These are phyloP conservation scores for Mionectes olivaceus DNA, from an alignment of 2,797 vertebrate genomes.

Conservation along the genomic window DNA sequence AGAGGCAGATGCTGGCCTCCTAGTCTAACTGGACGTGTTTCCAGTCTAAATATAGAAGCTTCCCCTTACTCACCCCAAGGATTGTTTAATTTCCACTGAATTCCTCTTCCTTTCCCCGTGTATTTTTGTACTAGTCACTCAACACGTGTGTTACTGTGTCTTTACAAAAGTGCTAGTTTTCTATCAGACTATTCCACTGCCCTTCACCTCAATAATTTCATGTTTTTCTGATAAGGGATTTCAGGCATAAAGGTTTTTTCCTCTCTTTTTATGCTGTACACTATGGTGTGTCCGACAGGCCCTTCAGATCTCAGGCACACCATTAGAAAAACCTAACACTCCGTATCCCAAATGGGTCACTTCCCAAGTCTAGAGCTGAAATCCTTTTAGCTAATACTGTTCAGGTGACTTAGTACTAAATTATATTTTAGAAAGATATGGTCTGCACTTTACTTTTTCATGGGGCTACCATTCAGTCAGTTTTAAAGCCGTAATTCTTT, in stretches of 20 bases:
- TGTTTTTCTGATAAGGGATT: slow-evolving; percentile 43
- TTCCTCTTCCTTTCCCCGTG: background rate
- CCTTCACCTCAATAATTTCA: slow-evolving; percentile 26
- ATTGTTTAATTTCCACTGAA: background rate
- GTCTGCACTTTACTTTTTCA: slow-evolving; percentile 73
- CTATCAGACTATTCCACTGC: background rate
- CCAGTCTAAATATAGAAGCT: background rate
- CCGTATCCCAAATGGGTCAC: slow-evolving; percentile 63
- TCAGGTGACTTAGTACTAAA: slow-evolving; percentile 72
- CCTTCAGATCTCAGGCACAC: slow-evolving; percentile 45
- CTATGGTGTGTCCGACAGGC: background rate
- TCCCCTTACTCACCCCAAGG: background rate
- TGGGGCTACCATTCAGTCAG: slow-evolving; percentile 64
- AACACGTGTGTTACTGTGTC: background rate
- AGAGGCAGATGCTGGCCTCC: background rate
- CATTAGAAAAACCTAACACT: slow-evolving; percentile 57
- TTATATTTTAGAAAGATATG: slow-evolving; percentile 73
- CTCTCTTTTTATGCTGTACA: background rate
- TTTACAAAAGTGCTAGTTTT: background rate
- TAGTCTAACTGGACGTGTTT: background rate
- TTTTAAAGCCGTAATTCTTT: slow-evolving; percentile 67
- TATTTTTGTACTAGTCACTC: background rate
- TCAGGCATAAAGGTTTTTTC: slow-evolving; percentile 28
- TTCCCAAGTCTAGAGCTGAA: slow-evolving; percentile 61
- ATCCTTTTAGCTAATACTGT: slow-evolving; percentile 74